Evolutionary conservation across 2,113 vertebrate genomes (phyloP), one percentile per base, ranked within the genome.

Genomic region (Rousettus leschenaultii): DNA sequence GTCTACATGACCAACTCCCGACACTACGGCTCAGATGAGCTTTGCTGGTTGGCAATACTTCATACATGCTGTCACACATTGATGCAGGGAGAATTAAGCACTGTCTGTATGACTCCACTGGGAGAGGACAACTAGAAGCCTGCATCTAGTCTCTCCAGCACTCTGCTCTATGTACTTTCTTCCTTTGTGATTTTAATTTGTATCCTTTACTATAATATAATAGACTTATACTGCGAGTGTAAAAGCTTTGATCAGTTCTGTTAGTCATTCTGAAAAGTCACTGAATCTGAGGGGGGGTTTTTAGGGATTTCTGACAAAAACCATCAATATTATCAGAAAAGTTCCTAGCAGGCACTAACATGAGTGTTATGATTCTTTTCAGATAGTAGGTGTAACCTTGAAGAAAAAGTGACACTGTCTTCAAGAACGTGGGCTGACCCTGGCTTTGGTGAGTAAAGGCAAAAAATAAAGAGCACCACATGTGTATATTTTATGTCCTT

Each of bases 351-450:
- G 96, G 96, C 97, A 98, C 98, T 98, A 99, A 98, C 98, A 92
- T 1, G 6, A 98, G 97, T 98, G 95, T 98, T 98, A 98, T 98
- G 97, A 98, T 98, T 99, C 94, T 98, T 98, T 99, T 98, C 98
- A 99, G 98, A 98, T 98, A 98, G 98, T 98, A 98, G 98, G 98
- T 98, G 98, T 98, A 98, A 98, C 98, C 98, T 98, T 99, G 98
- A 98, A 99, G 98, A 99, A 98, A 99, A 99, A 98, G 98, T 98
- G 98, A 98, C 98, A 98, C 98, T 98, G 98, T 98, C 98, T 99
- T 98, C 98, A 98, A 98, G 99, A 99, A 98, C 98, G 98, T 98
- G 98, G 98, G 98, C 98, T 99, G 98, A 98, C 98, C 97, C 98
- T 98, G 98, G 98, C 98, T 98, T 98, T 99, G 98, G 98, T 98